Conservation (phyloP, 2,113 vertebrate species). For the Rhinopomastus cyanomelas region DNA sequence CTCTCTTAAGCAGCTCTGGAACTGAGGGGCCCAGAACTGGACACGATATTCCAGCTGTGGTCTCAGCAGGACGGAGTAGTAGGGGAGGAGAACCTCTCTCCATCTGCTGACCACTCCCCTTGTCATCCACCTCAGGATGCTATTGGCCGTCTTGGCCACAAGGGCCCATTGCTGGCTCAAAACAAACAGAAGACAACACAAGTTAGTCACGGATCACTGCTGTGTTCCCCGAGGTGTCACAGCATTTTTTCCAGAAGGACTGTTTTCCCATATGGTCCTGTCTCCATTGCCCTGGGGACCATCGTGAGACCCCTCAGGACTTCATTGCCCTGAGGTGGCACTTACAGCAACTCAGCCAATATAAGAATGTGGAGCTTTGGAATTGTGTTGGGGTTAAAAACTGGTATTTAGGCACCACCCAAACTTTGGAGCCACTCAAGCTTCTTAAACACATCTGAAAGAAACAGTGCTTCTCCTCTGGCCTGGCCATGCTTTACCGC, state of each 20-base stretch:
- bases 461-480: neutral
- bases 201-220: neutral
- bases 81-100: too few species aligned
- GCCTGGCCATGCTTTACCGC: neutral
- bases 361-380: neutral
- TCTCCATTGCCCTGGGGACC: neutral
- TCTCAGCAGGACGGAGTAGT: too few species aligned
- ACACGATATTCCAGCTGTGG: too few species aligned
- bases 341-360: neutral
- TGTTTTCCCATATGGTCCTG: too few species aligned
- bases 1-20: too few species aligned
- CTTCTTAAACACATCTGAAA: neutral
- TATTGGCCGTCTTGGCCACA: too few species aligned
- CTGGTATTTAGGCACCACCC: neutral
- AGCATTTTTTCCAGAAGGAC: too few species aligned
- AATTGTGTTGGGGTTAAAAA: neutral
- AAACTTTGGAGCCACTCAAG: neutral
- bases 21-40: too few species aligned
- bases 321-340: neutral
- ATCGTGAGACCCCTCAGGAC: neutral
- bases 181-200: too few species aligned
- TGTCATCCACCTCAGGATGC: too few species aligned
- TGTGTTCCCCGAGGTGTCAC: neutral
- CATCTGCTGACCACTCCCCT: too few species aligned
- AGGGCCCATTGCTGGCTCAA: too few species aligned